Evolutionary conservation across 2,888 invertebrate species (phyloP).

Genomic region (Coelogynopora nodosa): DNA sequence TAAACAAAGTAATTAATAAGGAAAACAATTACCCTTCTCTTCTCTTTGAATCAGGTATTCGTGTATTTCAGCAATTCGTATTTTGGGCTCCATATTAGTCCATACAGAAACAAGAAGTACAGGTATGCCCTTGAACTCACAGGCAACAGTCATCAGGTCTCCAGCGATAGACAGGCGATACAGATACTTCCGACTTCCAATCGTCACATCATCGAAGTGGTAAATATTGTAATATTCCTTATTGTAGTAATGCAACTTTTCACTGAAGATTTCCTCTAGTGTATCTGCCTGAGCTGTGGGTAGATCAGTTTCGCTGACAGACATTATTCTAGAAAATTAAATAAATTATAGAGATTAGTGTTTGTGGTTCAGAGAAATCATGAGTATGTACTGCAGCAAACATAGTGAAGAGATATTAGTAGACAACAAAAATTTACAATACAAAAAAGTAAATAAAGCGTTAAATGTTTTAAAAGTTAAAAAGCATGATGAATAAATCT

Average conservation of each 20-base stretch:
- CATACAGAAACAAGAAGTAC: slow-evolving; percentile 42
- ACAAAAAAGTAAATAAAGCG: too few relatives aligned
- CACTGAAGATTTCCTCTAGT: slow-evolving; percentile 42
- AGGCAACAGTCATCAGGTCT: slow-evolving; percentile 45
- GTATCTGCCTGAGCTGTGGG: slow-evolving; percentile 22
- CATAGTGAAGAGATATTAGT: too few relatives aligned
- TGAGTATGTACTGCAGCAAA: too few relatives aligned
- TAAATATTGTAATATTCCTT: slow-evolving; percentile 45
- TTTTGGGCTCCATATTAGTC: slow-evolving; percentile 37
- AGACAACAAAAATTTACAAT: too few relatives aligned
- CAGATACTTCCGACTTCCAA: slow-evolving; percentile 42
- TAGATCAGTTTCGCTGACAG: not conserved
- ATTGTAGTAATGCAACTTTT: slow-evolving; percentile 42
- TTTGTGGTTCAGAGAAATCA: too few relatives aligned
- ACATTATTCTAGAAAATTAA: too few relatives aligned
- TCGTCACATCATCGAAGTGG: slow-evolving; percentile 42
- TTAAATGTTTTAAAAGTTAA: too few relatives aligned
- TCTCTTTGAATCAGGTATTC: slow-evolving; percentile 35
- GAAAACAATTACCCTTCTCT: not conserved
- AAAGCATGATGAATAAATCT: too few relatives aligned
- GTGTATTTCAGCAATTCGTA: slow-evolving; percentile 36
- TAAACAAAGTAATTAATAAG: too few relatives aligned
- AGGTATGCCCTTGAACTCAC: slow-evolving; percentile 26
- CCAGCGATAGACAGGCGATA: slow-evolving; percentile 34
- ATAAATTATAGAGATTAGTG: too few relatives aligned